phyloP scores from a whole-genome alignment of 1,140 invertebrate genomes.

The Protaetia brevitarsis region DNA sequence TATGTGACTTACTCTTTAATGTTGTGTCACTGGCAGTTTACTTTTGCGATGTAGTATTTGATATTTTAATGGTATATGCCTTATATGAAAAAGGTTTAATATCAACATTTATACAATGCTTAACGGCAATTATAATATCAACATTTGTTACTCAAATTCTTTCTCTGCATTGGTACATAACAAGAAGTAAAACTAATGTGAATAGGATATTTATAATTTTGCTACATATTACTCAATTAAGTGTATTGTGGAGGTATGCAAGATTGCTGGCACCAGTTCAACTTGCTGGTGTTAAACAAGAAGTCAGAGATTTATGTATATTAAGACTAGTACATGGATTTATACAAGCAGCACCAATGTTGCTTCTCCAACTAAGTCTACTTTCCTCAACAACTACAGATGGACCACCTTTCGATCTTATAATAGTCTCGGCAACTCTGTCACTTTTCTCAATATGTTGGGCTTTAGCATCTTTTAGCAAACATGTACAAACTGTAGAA shows the following conservation, averaged over 20 bases:
- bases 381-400: slow-evolving; percentile 53
- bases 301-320: slow-evolving; percentile 71
- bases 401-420: slow-evolving; percentile 68
- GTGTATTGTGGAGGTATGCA: slow-evolving; percentile 87
- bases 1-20: slow-evolving; percentile 88
- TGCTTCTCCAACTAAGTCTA: slow-evolving; percentile 79
- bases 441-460: slow-evolving; percentile 85
- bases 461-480: slow-evolving; percentile 87
- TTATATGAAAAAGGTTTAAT: slow-evolving; percentile 64
- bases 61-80: slow-evolving; percentile 80
- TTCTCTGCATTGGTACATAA: slow-evolving; percentile 56
- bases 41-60: slow-evolving; percentile 88
- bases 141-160: slow-evolving; percentile 71
- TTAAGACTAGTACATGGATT: slow-evolving; percentile 83
- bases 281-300: slow-evolving; percentile 75
- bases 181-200: slow-evolving; percentile 42
- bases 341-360: slow-evolving; percentile 81
- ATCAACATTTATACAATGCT: slow-evolving; percentile 60
- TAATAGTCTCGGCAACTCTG: slow-evolving; percentile 76
- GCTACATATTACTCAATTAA: slow-evolving; percentile 74
- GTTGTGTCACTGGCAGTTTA: slow-evolving; percentile 87
- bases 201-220: slow-evolving; percentile 54
- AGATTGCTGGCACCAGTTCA: slow-evolving; percentile 85
- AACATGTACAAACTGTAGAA: slow-evolving; percentile 81
- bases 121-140: slow-evolving; percentile 66